Evolutionary conservation across 2,888 invertebrate species (phyloP).

Genomic region (Pachymerium ferrugineum): DNA sequence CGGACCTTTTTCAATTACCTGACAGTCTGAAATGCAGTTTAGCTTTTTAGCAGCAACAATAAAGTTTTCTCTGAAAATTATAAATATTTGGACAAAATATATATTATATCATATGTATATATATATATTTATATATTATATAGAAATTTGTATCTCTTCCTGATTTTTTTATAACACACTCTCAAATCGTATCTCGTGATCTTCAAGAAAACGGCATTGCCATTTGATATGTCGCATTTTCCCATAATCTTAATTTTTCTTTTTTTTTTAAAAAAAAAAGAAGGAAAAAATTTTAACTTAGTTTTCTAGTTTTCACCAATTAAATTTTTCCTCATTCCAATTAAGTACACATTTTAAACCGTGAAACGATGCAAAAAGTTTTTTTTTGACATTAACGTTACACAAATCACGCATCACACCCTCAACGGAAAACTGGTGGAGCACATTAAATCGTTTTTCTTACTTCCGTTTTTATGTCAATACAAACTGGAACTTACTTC

Average conservation of each 20-base stretch:
- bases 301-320: too few species aligned
- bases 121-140: constrained; percentile 18
- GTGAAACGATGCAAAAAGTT: too few species aligned
- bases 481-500: constrained; percentile 18
- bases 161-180: neutral
- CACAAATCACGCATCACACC: constrained; percentile 3
- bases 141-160: neutral
- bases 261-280: too few species aligned
- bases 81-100: constrained; percentile 21
- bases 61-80: constrained; percentile 18
- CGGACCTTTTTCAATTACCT: neutral
- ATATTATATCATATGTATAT: neutral
- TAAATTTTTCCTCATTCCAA: too few species aligned
- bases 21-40: neutral
- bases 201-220: neutral
- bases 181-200: neutral
- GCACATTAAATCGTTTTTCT: too few species aligned
- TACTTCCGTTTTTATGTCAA: neutral
- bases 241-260: neutral
- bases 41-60: neutral
- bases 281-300: too few species aligned
- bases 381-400: too few species aligned
- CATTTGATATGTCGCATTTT: neutral
- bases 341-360: too few species aligned
- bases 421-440: neutral